Evolutionary conservation across 2,797 vertebrate species (phyloP), one percentile per base, ranked within the genome.

Genomic region (Lepidocolaptes lacrymiger): DNA sequence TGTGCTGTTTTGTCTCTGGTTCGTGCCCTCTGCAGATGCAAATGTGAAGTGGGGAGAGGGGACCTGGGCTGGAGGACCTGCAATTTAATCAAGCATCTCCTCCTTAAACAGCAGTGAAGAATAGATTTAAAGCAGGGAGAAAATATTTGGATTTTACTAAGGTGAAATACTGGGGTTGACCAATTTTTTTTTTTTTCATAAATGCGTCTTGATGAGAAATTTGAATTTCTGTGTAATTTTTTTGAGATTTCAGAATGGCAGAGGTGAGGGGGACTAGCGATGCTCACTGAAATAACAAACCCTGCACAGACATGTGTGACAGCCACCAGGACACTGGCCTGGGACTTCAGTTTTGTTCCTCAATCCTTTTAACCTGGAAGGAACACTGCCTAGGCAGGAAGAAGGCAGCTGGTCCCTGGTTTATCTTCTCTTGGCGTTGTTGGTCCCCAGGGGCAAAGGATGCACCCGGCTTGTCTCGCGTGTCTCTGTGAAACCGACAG

Each of bases 261-360:
- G 14, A 27, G 10, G 18, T 37, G 24, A 15, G 15, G 27, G 28
- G 3, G 5, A 7, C 49, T 59, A 37, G 39, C 0, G 0, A 16
- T 0, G 0, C 28, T 90, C 41, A 27, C n/a, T 32, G 51, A 43
- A 2, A 0, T 6, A 5, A 15, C 49, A 30, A 55, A 27, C 24
- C 0, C 48, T 16, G 0, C 0, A 2, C 30, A 34, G 41, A 36
- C 1, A 0, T 19, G 7, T 17, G 37, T 48, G 48, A 58, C 69
- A 85, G 51, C 30, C 18, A 6, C 15, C 0, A 7, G 28, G 21
- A 32, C 2, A 1, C 24, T 37, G 30, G 5, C 43, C 66, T 61
- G 44, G 14, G 37, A 76, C 54, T 79, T 49, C n/a, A 34, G 1
- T 23, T 87, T 61, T 73, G 9, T 66, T 87, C 85, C 61, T 82